Conservation (phyloP, 2,113 vertebrate genomes). For the Mustela lutreola region DNA sequence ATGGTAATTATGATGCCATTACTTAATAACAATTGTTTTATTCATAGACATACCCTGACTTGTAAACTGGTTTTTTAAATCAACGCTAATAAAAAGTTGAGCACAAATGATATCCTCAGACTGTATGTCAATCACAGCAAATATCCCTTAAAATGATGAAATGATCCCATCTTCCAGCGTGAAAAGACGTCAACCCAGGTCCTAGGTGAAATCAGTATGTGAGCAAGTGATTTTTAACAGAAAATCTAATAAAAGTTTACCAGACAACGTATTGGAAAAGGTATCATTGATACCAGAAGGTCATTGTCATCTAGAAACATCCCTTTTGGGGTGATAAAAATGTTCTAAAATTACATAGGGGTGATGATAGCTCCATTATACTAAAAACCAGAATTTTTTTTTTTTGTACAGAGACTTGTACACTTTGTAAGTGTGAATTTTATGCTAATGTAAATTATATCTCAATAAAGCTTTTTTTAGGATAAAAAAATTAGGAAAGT, state of each 20-base stretch:
- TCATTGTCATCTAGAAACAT: not conserved
- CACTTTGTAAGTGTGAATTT: not conserved
- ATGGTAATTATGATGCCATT: conserved; percentile 20
- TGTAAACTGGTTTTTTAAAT: conserved; percentile 21
- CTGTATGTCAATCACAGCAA: not conserved
- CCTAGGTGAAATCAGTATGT: not conserved
- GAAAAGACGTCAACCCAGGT: not conserved
- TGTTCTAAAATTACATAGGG: not conserved
- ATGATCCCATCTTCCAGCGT: not conserved
- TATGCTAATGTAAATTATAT: not conserved
- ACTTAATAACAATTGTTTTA: conserved; percentile 34
- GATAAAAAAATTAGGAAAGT: not conserved
- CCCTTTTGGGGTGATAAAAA: not conserved
- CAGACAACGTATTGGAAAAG: not conserved
- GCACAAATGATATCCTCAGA: conserved; percentile 13
- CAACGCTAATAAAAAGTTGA: conserved; percentile 26
- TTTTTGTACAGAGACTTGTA: not conserved
- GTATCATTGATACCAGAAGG: not conserved
- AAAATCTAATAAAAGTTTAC: not conserved
- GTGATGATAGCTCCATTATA: not conserved
- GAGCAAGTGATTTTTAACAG: conserved; percentile 3
- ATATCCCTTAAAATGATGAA: not conserved
- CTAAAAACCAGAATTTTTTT: not conserved
- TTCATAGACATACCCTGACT: conserved; percentile 18
- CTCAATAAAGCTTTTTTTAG: not conserved